phyloP scores from a whole-genome alignment of 2,797 vertebrate genomes.

The Diceros bicornis region DNA sequence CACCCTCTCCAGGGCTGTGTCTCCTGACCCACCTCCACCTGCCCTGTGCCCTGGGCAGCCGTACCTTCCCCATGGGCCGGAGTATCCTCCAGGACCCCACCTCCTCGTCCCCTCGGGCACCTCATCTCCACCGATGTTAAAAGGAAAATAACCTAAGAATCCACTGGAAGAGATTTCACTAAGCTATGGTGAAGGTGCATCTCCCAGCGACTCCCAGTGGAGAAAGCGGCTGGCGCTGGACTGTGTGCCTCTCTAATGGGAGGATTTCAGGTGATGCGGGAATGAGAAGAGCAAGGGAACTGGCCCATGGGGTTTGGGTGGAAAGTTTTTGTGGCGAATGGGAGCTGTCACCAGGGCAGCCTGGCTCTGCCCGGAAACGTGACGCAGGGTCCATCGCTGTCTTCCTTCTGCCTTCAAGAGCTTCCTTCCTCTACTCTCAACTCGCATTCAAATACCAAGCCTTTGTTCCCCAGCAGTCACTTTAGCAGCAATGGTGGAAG shows the following conservation, averaged over 20 bases:
- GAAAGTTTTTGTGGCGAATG: no score
- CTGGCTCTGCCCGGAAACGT: not conserved
- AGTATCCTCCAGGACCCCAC: not conserved
- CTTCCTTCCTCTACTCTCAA: not conserved
- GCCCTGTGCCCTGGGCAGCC: no score
- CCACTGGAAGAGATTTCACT: not conserved
- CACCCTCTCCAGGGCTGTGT: not conserved
- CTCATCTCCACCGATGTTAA: not conserved
- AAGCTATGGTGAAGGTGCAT: no score
- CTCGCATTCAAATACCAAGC: not conserved
- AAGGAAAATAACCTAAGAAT: not conserved
- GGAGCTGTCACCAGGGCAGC: no score
- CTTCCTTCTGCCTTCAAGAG: not conserved
- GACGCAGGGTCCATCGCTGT: not conserved
- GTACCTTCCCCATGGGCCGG: not conserved
- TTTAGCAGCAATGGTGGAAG: not conserved
- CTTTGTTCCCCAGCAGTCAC: not conserved
- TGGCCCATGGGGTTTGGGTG: not conserved
- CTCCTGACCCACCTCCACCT: not conserved
- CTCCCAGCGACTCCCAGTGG: rapidly evolving
- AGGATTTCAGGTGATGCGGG: not conserved
- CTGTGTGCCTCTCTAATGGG: no score
- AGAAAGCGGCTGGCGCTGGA: not conserved
- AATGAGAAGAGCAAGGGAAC: not conserved
- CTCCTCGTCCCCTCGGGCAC: not conserved